A percentile compares a stretch with the other conserved stretches of the same genome.
Evolutionary conservation across 2,113 vertebrate genomes (phyloP).

Genomic region (Istiophorus platypterus): DNA sequence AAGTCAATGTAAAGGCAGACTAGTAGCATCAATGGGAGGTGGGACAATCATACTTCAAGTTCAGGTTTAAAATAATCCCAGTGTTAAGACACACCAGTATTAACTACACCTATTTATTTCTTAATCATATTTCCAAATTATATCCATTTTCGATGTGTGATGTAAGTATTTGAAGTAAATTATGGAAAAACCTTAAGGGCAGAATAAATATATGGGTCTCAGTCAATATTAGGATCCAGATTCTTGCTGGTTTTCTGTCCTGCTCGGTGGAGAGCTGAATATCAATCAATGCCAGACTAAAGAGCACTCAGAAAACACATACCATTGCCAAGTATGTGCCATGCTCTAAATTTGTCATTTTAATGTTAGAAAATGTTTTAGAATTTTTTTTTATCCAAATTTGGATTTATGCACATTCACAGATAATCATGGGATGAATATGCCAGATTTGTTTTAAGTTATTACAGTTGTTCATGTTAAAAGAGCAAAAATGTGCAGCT

Average conservation of each 20-base stretch:
- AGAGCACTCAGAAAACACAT: background rate
- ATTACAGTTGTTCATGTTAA: background rate
- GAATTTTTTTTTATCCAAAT: background rate
- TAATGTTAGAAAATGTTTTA: conserved; percentile 1
- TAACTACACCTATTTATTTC: background rate
- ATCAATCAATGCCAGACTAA: background rate
- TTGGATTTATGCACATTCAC: background rate
- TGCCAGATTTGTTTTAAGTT: background rate
- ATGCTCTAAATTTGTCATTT: background rate
- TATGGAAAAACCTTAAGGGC: background rate
- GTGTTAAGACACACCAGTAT: too few species aligned
- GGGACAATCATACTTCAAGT: too few species aligned
- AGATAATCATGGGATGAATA: background rate
- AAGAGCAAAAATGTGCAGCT: background rate
- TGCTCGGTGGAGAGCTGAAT: background rate
- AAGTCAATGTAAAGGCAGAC: too few species aligned
- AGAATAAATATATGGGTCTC: too few species aligned
- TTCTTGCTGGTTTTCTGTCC: background rate
- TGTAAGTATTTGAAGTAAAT: background rate
- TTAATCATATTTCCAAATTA: background rate
- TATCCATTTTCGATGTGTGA: background rate
- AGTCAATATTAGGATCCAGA: background rate
- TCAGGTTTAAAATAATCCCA: too few species aligned
- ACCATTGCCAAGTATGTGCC: background rate
- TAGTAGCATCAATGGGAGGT: too few species aligned